Base-by-base conservation (phyloP, 2,888 invertebrate genomes). In the Lissonota sp. region DNA sequence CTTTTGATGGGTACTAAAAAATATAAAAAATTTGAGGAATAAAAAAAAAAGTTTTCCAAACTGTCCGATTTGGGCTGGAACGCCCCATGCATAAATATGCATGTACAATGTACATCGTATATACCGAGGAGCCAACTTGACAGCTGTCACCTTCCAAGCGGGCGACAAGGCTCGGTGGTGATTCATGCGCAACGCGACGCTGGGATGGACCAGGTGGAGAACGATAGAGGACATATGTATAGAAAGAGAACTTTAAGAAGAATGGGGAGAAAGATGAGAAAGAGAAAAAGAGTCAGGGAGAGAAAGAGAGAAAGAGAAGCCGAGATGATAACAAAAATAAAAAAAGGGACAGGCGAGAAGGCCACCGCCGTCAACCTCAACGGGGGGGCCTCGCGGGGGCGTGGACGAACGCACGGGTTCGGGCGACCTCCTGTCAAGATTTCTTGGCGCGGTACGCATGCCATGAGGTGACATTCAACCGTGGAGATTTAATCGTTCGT, bases 61-160 rank as follows among this genome's bases (percentile, higher is more conserved):
- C n/a, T n/a, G n/a, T n/a, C n/a, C n/a, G n/a, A n/a, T n/a, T n/a
- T n/a, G n/a, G n/a, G n/a, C 26, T 26, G 26, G 26, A 26, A 26
- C 3, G 26, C 26, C 26, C 26, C 0, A n/a, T 44, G 60, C 49
- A 40, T 42, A 44, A 26, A 62, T 16, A n/a, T 40, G 58, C 40
- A 8, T 40, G 44, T 69, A 37, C n/a, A n/a, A n/a, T 69, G 44
- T 62, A 53, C 58, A 82, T 81, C 81, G 76, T 64, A 76, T 71
- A 72, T 70, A 81, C 72, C 70, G 55, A 53, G 79, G 57, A 76
- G 85, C 83, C 49, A 87, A 86, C 90, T 90, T 91, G 92, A 91
- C 92, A 91, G 92, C 91, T 92, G 91, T 92, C 92, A 91, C 91
- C 89, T 88, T 86, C 86, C 85, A 85, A 84, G 86, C 86, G 87